Percentiles rank a stretch among this genome's conserved stretches.
Evolutionary conservation across 2,888 invertebrate genomes (phyloP).

Genomic region (Apodemia mormo): DNA sequence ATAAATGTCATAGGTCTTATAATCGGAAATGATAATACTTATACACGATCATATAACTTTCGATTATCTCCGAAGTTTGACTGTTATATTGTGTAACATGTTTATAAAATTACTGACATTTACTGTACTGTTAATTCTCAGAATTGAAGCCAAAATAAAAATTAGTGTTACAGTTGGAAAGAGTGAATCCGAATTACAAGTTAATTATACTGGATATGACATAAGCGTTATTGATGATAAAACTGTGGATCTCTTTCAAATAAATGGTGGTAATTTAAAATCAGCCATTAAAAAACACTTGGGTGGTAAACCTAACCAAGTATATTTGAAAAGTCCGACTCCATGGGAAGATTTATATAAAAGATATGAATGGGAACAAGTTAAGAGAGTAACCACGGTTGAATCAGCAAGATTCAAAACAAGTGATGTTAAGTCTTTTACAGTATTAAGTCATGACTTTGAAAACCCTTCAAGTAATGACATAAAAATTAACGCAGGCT

Average conservation of each 20-base stretch:
- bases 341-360: slow-evolving; percentile 68
- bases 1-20: background rate
- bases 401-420: slow-evolving; percentile 45
- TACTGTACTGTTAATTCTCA: background rate
- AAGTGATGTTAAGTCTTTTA: slow-evolving; percentile 47
- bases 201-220: slow-evolving; percentile 49
- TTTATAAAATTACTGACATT: background rate
- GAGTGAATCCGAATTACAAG: slow-evolving; percentile 1
- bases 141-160: slow-evolving; percentile 9
- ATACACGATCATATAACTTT: background rate
- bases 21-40: background rate
- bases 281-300: slow-evolving; percentile 50
- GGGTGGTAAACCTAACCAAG: slow-evolving; percentile 48
- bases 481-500: slow-evolving; percentile 63
- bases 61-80: background rate
- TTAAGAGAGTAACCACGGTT: slow-evolving; percentile 47
- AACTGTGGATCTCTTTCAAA: slow-evolving; percentile 53
- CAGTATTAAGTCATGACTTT: slow-evolving; percentile 57
- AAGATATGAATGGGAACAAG: slow-evolving; percentile 58
- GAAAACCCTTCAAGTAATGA: slow-evolving; percentile 56
- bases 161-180: slow-evolving; percentile 8
- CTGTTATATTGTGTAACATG: background rate
- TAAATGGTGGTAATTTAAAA: slow-evolving; percentile 45
- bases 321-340: slow-evolving; percentile 60
- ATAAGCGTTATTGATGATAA: slow-evolving; percentile 45